These are phyloP conservation scores for Leuctra nigra DNA, from an alignment of 2,888 invertebrate species.

Conservation along the genomic window DNA sequence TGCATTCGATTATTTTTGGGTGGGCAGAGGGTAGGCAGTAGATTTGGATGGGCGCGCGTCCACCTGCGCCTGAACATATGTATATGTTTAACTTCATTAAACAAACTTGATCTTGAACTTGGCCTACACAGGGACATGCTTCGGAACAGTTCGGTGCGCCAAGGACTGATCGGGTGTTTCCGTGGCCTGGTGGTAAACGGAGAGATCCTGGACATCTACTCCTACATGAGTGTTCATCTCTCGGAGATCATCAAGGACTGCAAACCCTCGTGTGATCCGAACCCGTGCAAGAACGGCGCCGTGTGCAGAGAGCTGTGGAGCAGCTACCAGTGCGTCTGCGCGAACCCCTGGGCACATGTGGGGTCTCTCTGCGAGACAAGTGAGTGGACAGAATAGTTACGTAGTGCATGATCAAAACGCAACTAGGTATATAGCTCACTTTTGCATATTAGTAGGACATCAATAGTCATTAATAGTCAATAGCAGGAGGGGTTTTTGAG, in stretches of 20 bases:
- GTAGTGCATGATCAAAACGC: too few species aligned
- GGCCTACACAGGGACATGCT: conserved; percentile 59
- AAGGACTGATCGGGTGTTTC: conserved; percentile 91
- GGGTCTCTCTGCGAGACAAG: conserved; percentile 88
- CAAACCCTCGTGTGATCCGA: conserved; percentile 88
- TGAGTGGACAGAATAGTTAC: too few species aligned
- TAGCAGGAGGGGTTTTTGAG: too few species aligned
- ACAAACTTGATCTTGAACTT: neutral
- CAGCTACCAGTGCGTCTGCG: conserved; percentile 85
- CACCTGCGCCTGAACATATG: too few species aligned
- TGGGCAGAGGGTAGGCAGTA: too few species aligned
- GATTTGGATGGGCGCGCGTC: too few species aligned
- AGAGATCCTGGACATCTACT: conserved; percentile 83
- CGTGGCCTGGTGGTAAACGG: conserved; percentile 88
- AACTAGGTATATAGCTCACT: too few species aligned
- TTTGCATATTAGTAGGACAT: too few species aligned
- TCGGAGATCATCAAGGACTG: conserved; percentile 91
- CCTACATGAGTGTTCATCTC: conserved; percentile 85
- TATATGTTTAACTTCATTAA: too few species aligned
- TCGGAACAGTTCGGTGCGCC: conserved; percentile 74
- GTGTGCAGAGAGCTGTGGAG: conserved; percentile 89
- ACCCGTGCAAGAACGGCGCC: conserved; percentile 88
- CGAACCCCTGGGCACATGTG: conserved; percentile 87
- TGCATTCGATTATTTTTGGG: too few species aligned
- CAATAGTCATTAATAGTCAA: too few species aligned